Conservation (phyloP, 2,888 invertebrate species). For the Hartigia nigra region DNA sequence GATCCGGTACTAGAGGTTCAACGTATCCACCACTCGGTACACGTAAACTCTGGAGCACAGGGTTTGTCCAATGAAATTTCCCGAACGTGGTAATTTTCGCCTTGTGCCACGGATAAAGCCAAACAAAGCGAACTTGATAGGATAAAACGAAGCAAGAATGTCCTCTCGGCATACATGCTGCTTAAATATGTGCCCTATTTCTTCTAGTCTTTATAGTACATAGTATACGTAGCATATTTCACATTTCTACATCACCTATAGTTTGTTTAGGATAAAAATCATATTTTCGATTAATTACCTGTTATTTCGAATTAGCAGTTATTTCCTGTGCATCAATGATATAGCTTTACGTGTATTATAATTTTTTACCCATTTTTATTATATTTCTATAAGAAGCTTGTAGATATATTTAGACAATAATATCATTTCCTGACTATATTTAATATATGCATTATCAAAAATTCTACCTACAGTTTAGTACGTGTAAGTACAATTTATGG, state of each 20-base stretch:
- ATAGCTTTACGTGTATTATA: background rate
- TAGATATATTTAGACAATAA: background rate
- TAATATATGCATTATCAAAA: background rate
- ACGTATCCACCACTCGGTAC: background rate
- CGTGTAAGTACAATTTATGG: too few species aligned
- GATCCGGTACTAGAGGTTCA: background rate
- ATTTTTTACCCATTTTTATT: background rate
- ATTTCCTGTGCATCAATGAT: background rate
- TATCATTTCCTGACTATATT: background rate
- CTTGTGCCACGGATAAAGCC: conserved; percentile 13
- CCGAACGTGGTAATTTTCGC: background rate
- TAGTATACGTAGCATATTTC: background rate
- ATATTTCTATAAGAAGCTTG: background rate
- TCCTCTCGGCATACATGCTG: background rate
- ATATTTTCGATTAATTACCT: background rate
- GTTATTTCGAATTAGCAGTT: background rate
- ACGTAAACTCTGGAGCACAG: background rate
- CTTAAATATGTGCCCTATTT: background rate
- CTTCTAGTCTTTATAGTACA: background rate
- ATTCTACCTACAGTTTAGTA: too few species aligned
- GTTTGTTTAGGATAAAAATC: background rate
- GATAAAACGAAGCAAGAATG: conserved; percentile 13
- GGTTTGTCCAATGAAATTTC: background rate
- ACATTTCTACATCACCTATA: too few species aligned
- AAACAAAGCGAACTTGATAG: conserved; percentile 13